A percentile compares a stretch with the other conserved stretches of the same genome.
phyloP scores from a whole-genome alignment of 2,797 vertebrate genomes.

The Rhynchotus rufescens region DNA sequence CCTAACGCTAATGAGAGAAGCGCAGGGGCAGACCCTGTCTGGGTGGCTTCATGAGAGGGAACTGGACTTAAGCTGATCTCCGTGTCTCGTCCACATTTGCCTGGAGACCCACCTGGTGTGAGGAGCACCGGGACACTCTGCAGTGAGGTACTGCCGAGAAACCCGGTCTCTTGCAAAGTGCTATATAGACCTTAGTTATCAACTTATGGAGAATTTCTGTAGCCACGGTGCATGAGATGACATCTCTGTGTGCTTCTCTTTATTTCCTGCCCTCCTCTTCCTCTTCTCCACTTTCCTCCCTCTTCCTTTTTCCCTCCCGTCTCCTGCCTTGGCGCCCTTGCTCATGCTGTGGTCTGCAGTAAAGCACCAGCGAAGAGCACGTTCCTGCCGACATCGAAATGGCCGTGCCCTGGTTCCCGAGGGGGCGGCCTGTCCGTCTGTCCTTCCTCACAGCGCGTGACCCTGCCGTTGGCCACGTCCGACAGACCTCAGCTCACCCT shows the following conservation, averaged over 20 bases:
- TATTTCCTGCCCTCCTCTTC: too few species aligned
- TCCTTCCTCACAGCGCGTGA: rapidly evolving
- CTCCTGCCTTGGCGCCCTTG: too few species aligned
- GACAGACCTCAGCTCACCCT: neutral
- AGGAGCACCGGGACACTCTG: neutral
- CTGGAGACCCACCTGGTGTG: too few species aligned
- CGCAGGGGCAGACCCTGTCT: neutral
- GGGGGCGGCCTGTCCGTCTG: rapidly evolving
- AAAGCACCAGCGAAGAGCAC: neutral
- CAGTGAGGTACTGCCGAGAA: neutral
- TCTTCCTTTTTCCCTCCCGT: neutral
- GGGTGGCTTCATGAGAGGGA: neutral
- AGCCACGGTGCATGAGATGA: too few species aligned
- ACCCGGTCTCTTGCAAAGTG: neutral
- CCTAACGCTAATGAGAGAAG: neutral
- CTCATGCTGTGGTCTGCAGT: neutral
- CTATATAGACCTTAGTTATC: neutral
- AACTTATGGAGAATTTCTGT: neutral
- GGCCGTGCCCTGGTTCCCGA: too few species aligned
- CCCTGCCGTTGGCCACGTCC: neutral
- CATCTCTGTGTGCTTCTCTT: neutral
- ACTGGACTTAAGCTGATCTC: neutral
- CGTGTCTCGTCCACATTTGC: neutral
- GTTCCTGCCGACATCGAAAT: rapidly evolving
- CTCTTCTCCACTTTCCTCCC: neutral